Evolutionary conservation across 2,888 invertebrate genomes (phyloP).

Genomic region (Dicranocentrus wangi): DNA sequence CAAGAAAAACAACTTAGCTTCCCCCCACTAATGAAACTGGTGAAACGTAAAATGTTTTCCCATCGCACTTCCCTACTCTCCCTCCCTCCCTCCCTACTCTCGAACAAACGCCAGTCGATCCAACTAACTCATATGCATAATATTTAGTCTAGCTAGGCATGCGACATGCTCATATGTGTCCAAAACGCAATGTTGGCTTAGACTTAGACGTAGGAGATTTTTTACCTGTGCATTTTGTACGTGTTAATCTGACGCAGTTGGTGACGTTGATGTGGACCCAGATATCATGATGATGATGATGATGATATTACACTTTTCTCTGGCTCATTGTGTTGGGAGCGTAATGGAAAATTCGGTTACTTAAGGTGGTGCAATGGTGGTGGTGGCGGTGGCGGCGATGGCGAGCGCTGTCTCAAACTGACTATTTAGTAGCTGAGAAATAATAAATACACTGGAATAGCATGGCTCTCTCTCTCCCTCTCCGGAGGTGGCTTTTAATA

Average conservation of each 20-base stretch:
- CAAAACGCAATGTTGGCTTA: too few relatives aligned
- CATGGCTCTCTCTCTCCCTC: too few relatives aligned
- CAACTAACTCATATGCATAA: too few relatives aligned
- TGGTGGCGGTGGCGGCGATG: not conserved
- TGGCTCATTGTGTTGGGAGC: not conserved
- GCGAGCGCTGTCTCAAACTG: not conserved
- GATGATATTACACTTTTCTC: not conserved
- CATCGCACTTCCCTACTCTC: not conserved
- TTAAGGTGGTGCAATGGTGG: not conserved
- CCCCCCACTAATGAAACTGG: conserved; percentile 25
- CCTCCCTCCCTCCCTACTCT: too few relatives aligned
- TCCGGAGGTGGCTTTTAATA: not conserved
- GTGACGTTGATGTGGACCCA: not conserved
- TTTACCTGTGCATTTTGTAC: too few relatives aligned
- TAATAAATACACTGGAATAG: not conserved
- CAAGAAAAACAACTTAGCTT: conserved; percentile 26
- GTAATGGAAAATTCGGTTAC: conserved; percentile 3
- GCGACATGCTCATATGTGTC: too few relatives aligned
- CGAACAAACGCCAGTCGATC: too few relatives aligned
- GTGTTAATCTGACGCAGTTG: not conserved
- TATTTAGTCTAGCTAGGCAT: too few relatives aligned
- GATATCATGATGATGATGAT: not conserved
- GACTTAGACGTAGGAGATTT: too few relatives aligned
- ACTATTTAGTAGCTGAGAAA: conserved; percentile 11
- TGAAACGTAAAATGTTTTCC: conserved; percentile 15